These are phyloP conservation scores for Eciton burchellii DNA, from an alignment of 1,140 invertebrate genomes.

Conservation along the genomic window DNA sequence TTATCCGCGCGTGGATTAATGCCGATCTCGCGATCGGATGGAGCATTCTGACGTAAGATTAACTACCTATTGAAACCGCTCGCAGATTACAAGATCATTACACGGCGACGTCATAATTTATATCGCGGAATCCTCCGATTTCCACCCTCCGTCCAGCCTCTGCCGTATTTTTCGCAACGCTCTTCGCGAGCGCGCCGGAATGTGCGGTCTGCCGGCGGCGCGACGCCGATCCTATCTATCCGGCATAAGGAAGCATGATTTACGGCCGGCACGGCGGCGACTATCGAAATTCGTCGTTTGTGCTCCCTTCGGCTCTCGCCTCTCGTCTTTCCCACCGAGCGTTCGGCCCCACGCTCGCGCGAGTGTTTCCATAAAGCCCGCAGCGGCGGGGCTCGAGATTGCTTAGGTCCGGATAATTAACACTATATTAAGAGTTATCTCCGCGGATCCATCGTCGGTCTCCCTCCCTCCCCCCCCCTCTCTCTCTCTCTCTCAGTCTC, in stretches of 20 bases:
- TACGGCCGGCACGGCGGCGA: constrained; percentile 12
- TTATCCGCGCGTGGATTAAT: neutral
- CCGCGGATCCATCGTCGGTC: constrained; percentile 61
- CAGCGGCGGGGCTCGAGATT: constrained; percentile 60
- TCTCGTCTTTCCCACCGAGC: constrained; percentile 29
- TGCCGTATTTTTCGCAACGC: neutral
- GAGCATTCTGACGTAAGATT: neutral
- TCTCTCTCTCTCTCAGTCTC: too few relatives aligned
- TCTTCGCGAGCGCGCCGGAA: neutral
- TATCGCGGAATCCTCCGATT: neutral
- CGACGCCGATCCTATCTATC: constrained; percentile 22
- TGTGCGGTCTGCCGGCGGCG: neutral
- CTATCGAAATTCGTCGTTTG: constrained; percentile 49
- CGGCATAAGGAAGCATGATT: constrained; percentile 18
- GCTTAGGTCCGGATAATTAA: constrained; percentile 69
- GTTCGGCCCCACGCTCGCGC: constrained; percentile 31
- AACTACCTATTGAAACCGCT: neutral
- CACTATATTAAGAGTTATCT: constrained; percentile 74
- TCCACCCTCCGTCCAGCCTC: neutral
- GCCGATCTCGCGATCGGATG: neutral
- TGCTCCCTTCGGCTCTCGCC: constrained; percentile 26
- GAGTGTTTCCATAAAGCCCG: constrained; percentile 62
- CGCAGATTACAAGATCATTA: neutral
- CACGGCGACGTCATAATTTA: neutral
- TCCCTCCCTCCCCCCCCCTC: neutral